Base-by-base conservation (phyloP, 2,797 vertebrate species). In the Acrossocheilus fasciatus region DNA sequence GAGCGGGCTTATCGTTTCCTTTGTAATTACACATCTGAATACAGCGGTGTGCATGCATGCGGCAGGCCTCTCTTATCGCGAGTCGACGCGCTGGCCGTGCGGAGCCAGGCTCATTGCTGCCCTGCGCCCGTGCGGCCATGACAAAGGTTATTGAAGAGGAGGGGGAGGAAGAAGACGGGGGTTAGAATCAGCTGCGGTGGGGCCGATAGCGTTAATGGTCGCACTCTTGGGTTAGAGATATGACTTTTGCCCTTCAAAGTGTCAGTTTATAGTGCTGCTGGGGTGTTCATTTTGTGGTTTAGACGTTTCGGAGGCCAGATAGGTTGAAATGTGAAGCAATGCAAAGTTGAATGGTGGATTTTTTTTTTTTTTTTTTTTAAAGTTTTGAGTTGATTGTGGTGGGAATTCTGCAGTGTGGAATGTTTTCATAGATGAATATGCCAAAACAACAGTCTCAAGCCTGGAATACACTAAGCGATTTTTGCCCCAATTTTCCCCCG, bases 1-100 rank as follows among this genome's bases (percentile, higher is more conserved):
- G 94, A 95, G 91, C 84, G 86, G 89, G 90, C 94, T 95, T 94
- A 94, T 96, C 94, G 86, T 94, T 93, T 94, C 91, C 93, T 93
- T 94, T 95, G 93, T 96, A 95, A 95, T 96, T 95, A 95, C 83
- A 91, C 87, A 88, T 90, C 88, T 88, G 88, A 92, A 89, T 75
- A 75, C 77, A 76, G 54, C 73, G 59, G 74, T 70, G 72, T 72
- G 83, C 79, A 83, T 88, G 74, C 85, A 72, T 89, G 79, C 85
- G 59, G 74, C 64, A 78, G 77, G 85, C 50, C 62, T 72, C 81
- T 90, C 87, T 90, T 82, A 87, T 87, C 89, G 82, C 72, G 11
- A 39, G 82, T 72, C 34, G 57, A 85, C 34, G 72, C 18, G 6
- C 68, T 36, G 59, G 57, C 52, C 47, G 43, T 62, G 11, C 47